Base-by-base conservation (phyloP, 2,888 invertebrate species). In the Scaptomyza cyrtandrae region DNA sequence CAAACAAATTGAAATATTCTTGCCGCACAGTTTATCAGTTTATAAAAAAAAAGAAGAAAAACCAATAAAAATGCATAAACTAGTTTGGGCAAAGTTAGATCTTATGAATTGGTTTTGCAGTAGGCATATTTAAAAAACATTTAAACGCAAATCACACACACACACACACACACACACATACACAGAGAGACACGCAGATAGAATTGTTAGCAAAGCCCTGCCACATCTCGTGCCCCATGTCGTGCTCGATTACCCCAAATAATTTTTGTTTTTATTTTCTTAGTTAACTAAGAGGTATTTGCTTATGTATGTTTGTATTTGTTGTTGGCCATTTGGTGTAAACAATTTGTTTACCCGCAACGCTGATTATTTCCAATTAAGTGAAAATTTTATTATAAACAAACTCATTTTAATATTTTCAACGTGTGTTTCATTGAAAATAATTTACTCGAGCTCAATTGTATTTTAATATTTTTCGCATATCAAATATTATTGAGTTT, bases 321-420 rank as follows among this genome's bases (percentile, higher is more conserved):
- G 53, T 10, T 67, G 44, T 62, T 74, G 60, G 55, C 64, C 24
- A 39, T 65, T 61, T 52, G 62, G 43, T 70, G 78, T 77, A 73
- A 80, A 68, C 75, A 80, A 73, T 70, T 80, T 77, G 78, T 80
- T 76, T 80, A 73, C 60, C 69, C 63, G 62, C 71, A 81, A 78
- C 72, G 72, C 76, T 86, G 85, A 88, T 85, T 86, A 84, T 88
- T 82, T 88, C 82, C 87, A 88, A 88, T 88, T 87, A 85, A 88
- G 87, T 87, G 89, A 85, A 85, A 88, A 88, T 85, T 85, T 88
- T 88, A 85, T 88, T 85, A 87, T 85, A 85, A 88, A 88, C 89
- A 85, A 84, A 77, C 78, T 70, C 61, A 83, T 83, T 88, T 83
- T 84, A 88, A 88, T 84, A 83, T 86, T 88, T 80, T 74, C 71